Evolutionary conservation across 1,140 invertebrate species (phyloP), one percentile per base, ranked within the genome.

Genomic region (Nymphalis io): DNA sequence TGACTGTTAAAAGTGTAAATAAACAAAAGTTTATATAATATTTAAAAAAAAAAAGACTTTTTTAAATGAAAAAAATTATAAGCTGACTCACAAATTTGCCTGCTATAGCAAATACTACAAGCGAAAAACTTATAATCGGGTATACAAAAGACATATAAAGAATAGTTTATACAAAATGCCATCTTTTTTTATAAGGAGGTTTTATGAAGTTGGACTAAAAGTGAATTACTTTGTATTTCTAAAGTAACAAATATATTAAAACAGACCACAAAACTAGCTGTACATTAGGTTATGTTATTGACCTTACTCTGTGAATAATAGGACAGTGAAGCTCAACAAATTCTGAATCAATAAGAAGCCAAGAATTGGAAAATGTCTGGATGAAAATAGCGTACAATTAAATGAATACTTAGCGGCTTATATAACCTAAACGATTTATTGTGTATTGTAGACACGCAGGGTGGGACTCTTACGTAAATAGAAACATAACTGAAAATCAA

Each of bases 311-410:
- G 20, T 15, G 38, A 68, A 59, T 68, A 42, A 68, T 61, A 61
- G 39, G 39, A 48, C 59, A 44, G 42, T 64, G 61, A 68, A 68
- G 66, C 66, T 38, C 66, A 27, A 68, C 58, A 68, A 68, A 68
- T 68, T 60, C 48, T 55, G 39, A 40, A 68, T 61, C 59, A 55
- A 53, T 21, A n/a, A 21, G 58, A 68, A 68, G 66, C 58, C 66
- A 48, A 61, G 48, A 6, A 8, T 68, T 11, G 48, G 59, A 61
- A 27, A 48, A 20, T 16, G 16, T 15, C 55, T 66, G 33, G 46
- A 18, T 23, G 23, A 51, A 48, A 15, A 60, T 67, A 60, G 51
- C 18, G 12, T 33, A 60, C 15, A 11, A 38, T 27, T 13, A 51
- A 46, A 16, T 60, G 18, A 58, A 46, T 40, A 11, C 18, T 61